A percentile compares a stretch with the other conserved stretches of the same genome.
Conservation (phyloP, 2,888 invertebrate genomes). For the Dasysyrphus tricinctus region DNA sequence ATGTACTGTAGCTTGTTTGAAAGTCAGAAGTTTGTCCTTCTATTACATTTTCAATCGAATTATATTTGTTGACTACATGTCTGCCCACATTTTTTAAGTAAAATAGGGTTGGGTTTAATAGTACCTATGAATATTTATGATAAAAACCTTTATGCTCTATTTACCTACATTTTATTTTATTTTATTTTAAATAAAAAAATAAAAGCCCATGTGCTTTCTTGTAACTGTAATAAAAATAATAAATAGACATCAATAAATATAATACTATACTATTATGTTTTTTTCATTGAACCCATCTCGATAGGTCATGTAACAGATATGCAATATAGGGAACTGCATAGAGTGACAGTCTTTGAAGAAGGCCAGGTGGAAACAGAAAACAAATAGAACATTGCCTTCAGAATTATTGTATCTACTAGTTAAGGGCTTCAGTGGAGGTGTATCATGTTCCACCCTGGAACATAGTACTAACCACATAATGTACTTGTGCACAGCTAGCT, state of each 20-base stretch:
- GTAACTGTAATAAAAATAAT: not conserved
- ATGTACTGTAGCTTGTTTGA: too few relatives aligned
- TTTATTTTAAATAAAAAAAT: not conserved
- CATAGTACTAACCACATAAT: slow-evolving; percentile 18
- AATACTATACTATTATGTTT: not conserved
- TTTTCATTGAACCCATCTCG: slow-evolving; percentile 60
- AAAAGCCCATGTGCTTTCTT: not conserved
- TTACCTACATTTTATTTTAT: not conserved
- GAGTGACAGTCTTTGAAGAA: slow-evolving; percentile 20
- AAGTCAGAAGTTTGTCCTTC: too few relatives aligned
- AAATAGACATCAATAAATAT: not conserved
- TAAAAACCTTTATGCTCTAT: not conserved
- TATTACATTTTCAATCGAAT: too few relatives aligned
- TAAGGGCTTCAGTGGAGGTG: slow-evolving; percentile 59
- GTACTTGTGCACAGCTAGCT: slow-evolving; percentile 35
- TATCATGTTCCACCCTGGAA: slow-evolving; percentile 64
- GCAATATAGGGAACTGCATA: slow-evolving; percentile 4
- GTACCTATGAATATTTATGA: not conserved
- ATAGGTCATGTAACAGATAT: slow-evolving; percentile 61
- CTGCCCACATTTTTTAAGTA: too few relatives aligned
- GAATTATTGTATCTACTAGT: slow-evolving; percentile 49
- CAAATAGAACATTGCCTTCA: slow-evolving; percentile 59
- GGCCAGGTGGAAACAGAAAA: slow-evolving; percentile 42
- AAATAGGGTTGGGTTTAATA: too few relatives aligned
- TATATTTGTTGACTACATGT: too few relatives aligned